Percentiles rank a stretch among this genome's conserved stretches.
Conservation (phyloP, 2,888 invertebrate species). For the Hoplodrina ambigua region DNA sequence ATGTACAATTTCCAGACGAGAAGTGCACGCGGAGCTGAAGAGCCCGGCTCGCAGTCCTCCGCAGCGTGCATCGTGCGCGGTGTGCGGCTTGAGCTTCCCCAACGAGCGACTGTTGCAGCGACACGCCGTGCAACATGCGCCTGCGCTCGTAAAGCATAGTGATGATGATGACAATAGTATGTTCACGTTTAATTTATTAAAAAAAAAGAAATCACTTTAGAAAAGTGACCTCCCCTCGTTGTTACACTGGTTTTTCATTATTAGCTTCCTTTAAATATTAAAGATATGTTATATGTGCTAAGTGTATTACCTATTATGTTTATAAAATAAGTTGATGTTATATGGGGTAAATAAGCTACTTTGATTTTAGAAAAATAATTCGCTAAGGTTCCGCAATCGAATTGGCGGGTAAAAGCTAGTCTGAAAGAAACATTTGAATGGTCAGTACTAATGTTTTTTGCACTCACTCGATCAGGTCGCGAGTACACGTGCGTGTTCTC, state of each 20-base stretch:
- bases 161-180: slow-evolving; percentile 45
- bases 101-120: slow-evolving; percentile 70
- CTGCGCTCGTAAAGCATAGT: slow-evolving; percentile 10
- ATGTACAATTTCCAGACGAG: slow-evolving; percentile 71
- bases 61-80: slow-evolving; percentile 67
- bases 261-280: too few relatives aligned
- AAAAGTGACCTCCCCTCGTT: too few relatives aligned
- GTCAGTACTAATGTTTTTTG: neutral
- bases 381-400: neutral
- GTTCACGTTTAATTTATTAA: neutral
- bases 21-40: slow-evolving; percentile 75
- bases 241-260: too few relatives aligned
- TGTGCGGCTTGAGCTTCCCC: slow-evolving; percentile 72
- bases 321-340: too few relatives aligned
- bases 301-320: too few relatives aligned
- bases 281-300: too few relatives aligned
- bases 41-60: slow-evolving; percentile 55
- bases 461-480: slow-evolving; percentile 50
- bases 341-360: too few relatives aligned
- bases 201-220: too few relatives aligned
- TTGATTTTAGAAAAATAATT: too few relatives aligned
- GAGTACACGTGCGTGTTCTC: slow-evolving; percentile 84
- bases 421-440: too few relatives aligned
- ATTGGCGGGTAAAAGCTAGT: too few relatives aligned
- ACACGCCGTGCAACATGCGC: slow-evolving; percentile 64